Conservation (phyloP, 2,113 vertebrate genomes). For the Thomomys bottae region DNA sequence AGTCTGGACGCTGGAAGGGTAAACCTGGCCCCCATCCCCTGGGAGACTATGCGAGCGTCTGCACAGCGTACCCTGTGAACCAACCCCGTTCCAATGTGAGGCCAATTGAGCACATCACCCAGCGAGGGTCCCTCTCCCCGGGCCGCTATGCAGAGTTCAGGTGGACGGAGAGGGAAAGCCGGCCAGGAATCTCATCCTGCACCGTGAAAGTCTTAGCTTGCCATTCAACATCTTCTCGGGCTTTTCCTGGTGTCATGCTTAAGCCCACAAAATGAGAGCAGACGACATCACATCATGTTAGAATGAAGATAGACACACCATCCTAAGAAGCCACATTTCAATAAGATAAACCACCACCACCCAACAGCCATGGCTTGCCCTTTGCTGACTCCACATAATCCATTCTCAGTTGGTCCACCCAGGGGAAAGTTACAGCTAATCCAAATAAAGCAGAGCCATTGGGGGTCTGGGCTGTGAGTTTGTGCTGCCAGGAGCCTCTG, state of each 20-base stretch:
- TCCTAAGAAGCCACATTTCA: slow-evolving; percentile 72
- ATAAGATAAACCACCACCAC: slow-evolving; percentile 62
- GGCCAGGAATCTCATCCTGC: slow-evolving; percentile 64
- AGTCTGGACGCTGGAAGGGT: too few species aligned
- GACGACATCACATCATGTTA: slow-evolving; percentile 69
- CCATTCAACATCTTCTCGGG: slow-evolving; percentile 75
- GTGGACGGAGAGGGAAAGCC: slow-evolving; percentile 58
- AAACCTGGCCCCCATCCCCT: too few species aligned
- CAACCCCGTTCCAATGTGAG: slow-evolving; percentile 20
- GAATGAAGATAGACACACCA: slow-evolving; percentile 77
- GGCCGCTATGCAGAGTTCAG: slow-evolving; percentile 47
- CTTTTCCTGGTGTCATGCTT: slow-evolving; percentile 72
- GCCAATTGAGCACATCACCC: slow-evolving; percentile 37
- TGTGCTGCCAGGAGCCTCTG: slow-evolving; percentile 52
- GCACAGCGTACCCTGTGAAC: too few species aligned
- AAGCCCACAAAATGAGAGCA: slow-evolving; percentile 75
- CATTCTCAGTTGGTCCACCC: slow-evolving; percentile 50
- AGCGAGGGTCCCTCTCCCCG: slow-evolving; percentile 41
- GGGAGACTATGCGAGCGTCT: too few species aligned
- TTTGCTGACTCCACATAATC: slow-evolving; percentile 45
- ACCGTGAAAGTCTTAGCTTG: slow-evolving; percentile 75
- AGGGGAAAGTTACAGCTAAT: slow-evolving; percentile 70
- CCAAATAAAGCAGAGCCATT: slow-evolving; percentile 51
- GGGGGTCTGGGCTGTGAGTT: slow-evolving; percentile 70
- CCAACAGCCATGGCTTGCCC: slow-evolving; percentile 62